Conservation (phyloP, 2,888 invertebrate species). For the Mycalesis mineus region DNA sequence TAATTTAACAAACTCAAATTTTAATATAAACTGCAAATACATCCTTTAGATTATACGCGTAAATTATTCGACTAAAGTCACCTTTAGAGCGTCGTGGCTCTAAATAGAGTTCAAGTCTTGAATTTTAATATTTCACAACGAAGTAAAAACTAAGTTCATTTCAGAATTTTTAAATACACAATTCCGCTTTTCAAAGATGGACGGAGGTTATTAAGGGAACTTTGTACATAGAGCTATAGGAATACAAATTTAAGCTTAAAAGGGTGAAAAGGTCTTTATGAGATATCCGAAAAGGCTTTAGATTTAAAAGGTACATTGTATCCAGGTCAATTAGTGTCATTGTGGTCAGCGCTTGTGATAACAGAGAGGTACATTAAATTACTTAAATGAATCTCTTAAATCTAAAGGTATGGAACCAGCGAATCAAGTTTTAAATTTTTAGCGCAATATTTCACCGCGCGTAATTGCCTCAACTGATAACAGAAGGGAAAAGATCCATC, state of each 20-base stretch:
- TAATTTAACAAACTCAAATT: background rate
- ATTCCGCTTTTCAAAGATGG: background rate
- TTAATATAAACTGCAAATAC: background rate
- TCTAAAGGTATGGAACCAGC: too few species aligned
- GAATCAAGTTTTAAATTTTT: too few species aligned
- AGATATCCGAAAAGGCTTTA: too few species aligned
- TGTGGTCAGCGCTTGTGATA: too few species aligned
- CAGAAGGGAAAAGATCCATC: too few species aligned
- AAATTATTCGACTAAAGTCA: background rate
- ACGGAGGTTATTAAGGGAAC: background rate
- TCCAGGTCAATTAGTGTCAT: too few species aligned
- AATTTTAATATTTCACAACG: slow-evolving; percentile 4
- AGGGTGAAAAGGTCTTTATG: too few species aligned
- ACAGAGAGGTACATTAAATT: too few species aligned
- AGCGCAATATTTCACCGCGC: too few species aligned
- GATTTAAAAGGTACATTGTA: too few species aligned
- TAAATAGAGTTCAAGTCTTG: background rate
- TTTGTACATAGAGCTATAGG: background rate
- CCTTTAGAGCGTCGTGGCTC: background rate
- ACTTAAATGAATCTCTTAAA: too few species aligned
- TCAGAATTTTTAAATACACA: slow-evolving; percentile 3
- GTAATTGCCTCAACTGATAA: too few species aligned
- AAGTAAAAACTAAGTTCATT: background rate
- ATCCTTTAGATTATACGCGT: background rate
- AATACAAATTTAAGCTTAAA: background rate